phyloP scores from a whole-genome alignment of 2,888 invertebrate genomes.

The Odontomyia ornata region DNA sequence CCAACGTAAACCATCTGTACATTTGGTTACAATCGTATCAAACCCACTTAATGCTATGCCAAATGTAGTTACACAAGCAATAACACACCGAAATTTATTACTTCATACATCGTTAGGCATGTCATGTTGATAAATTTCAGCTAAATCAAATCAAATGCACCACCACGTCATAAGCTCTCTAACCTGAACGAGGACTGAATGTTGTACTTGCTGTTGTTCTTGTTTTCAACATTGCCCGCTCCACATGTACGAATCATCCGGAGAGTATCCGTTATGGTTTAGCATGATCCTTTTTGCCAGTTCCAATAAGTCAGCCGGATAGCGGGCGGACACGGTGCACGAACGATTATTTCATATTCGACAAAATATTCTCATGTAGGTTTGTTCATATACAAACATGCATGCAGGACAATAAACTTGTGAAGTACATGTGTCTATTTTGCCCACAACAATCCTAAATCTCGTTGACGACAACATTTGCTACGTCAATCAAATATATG shows the following conservation, averaged over 20 bases:
- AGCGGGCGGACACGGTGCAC: not conserved
- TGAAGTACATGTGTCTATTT: conserved; percentile 34
- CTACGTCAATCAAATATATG: conserved; percentile 43
- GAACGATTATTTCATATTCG: too few relatives aligned
- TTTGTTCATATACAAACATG: not conserved
- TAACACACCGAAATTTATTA: conserved; percentile 52
- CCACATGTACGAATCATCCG: not conserved
- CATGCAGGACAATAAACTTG: not conserved
- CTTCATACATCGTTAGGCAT: conserved; percentile 53
- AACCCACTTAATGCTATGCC: conserved; percentile 9
- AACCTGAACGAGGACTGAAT: not conserved
- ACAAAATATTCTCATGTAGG: not conserved
- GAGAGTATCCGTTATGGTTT: conserved; percentile 9
- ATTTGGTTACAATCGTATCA: not conserved
- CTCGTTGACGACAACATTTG: conserved; percentile 42
- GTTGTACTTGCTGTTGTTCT: too few relatives aligned
- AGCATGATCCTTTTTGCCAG: conserved; percentile 31
- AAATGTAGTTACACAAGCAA: conserved; percentile 44
- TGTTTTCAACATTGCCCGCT: not conserved
- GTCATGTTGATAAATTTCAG: conserved; percentile 54
- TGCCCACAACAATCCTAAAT: conserved; percentile 43
- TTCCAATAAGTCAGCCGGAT: not conserved
- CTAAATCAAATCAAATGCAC: conserved; percentile 55
- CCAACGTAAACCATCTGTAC: too few relatives aligned
- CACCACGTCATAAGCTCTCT: conserved; percentile 47